phyloP scores from a whole-genome alignment of 2,113 vertebrate species.

The Ciconia boyciana region DNA sequence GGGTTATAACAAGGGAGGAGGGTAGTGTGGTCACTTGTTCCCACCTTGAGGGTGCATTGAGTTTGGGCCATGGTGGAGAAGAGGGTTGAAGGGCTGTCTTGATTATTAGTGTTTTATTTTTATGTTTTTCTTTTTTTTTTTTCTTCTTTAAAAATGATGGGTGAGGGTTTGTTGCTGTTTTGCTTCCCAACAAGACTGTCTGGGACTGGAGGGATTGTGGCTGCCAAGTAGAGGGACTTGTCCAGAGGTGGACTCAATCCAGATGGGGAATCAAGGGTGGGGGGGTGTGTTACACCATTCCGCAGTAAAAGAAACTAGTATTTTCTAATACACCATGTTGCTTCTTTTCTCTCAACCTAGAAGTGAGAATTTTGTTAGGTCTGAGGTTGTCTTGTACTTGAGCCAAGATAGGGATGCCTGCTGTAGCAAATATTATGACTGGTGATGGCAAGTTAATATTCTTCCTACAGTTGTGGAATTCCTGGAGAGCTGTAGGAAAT shows the following conservation, averaged over 20 bases:
- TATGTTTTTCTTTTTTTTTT: neutral
- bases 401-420: neutral
- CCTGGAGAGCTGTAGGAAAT: neutral
- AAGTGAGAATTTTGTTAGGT: neutral
- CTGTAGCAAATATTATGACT: conserved; percentile 24
- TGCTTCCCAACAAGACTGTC: neutral
- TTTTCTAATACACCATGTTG: neutral
- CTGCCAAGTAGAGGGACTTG: neutral
- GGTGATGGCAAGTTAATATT: neutral
- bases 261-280: neutral
- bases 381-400: neutral
- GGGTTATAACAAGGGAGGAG: neutral
- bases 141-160: neutral
- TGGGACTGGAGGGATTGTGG: neutral
- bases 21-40: rapidly evolving
- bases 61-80: neutral
- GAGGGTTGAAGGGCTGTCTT: neutral
- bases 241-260: neutral
- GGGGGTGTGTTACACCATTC: neutral
- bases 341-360: neutral
- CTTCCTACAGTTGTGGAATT: neutral
- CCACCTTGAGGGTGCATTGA: rapidly evolving
- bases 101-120: neutral
- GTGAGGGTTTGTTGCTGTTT: neutral
- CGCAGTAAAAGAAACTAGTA: neutral